These are phyloP conservation scores for Empidonax alnorum DNA, from an alignment of 2,113 vertebrate genomes.

Conservation along the genomic window DNA sequence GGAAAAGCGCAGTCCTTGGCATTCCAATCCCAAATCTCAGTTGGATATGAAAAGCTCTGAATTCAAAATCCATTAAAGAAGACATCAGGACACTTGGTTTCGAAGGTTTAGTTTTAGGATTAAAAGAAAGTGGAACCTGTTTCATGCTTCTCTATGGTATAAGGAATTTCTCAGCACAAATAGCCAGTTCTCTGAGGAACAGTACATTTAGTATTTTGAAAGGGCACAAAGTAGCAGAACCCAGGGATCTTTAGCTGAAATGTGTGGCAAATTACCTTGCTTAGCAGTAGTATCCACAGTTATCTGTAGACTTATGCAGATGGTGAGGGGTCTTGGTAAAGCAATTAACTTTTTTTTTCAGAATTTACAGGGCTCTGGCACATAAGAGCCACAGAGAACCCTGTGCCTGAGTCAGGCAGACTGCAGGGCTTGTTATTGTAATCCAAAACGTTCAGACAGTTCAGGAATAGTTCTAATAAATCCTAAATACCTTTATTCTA, in stretches of 20 bases:
- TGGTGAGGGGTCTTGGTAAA: background rate
- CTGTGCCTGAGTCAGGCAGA: background rate
- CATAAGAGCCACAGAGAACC: rapidly evolving
- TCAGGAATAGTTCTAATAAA: background rate
- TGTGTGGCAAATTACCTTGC: background rate
- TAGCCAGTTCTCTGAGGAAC: background rate
- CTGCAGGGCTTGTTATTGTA: background rate
- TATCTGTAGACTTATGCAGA: background rate
- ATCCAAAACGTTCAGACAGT: background rate
- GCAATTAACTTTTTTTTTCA: background rate
- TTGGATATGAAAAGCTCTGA: background rate
- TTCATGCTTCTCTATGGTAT: background rate
- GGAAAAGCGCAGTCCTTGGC: background rate
- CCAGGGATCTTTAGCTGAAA: background rate
- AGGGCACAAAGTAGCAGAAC: background rate
- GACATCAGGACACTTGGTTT: background rate
- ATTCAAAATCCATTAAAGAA: background rate
- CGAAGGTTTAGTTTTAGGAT: background rate
- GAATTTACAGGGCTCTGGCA: background rate
- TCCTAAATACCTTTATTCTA: background rate
- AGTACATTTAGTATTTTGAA: background rate
- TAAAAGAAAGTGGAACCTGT: background rate
- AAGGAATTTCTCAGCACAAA: background rate
- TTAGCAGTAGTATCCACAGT: background rate
- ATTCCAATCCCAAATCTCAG: background rate